A percentile compares a stretch with the other conserved stretches of the same genome.
phyloP scores from a whole-genome alignment of 2,113 vertebrate genomes.

The Marcusenius ussheri region DNA sequence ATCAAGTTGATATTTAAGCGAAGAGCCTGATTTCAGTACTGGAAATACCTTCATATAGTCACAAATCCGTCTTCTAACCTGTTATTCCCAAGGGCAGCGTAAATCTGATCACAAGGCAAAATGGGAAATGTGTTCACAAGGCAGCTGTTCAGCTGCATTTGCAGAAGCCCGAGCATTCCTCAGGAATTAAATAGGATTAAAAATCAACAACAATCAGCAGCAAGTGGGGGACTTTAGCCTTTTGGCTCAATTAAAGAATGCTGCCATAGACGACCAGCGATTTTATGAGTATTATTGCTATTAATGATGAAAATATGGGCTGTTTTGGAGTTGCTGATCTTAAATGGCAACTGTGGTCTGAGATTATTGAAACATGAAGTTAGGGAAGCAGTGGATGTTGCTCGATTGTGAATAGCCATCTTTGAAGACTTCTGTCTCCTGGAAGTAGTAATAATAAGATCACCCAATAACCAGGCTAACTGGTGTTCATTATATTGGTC shows the following conservation, averaged over 20 bases:
- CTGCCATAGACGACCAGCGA: not conserved
- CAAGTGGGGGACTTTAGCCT: not conserved
- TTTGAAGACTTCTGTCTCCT: not conserved
- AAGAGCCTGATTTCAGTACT: not conserved
- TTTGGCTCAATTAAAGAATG: not conserved
- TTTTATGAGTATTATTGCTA: not conserved
- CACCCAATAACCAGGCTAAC: not conserved
- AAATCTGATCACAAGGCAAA: conserved; percentile 8
- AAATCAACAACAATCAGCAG: not conserved
- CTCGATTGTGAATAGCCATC: not conserved
- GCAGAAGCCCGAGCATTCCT: not conserved
- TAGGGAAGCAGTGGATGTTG: not conserved
- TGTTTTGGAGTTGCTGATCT: not conserved
- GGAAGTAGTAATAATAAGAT: not conserved
- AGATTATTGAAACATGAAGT: not conserved
- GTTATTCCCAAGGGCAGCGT: not conserved
- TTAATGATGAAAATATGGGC: not conserved
- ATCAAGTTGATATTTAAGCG: not conserved
- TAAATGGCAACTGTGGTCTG: not conserved
- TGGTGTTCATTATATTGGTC: not conserved
- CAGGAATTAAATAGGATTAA: conserved; percentile 9
- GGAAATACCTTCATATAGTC: not conserved
- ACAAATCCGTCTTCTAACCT: not conserved
- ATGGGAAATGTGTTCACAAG: not conserved
- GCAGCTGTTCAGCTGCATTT: not conserved